These are phyloP conservation scores for Philotrypesis tridentata DNA, from an alignment of 1,140 invertebrate species.

Conservation along the genomic window DNA sequence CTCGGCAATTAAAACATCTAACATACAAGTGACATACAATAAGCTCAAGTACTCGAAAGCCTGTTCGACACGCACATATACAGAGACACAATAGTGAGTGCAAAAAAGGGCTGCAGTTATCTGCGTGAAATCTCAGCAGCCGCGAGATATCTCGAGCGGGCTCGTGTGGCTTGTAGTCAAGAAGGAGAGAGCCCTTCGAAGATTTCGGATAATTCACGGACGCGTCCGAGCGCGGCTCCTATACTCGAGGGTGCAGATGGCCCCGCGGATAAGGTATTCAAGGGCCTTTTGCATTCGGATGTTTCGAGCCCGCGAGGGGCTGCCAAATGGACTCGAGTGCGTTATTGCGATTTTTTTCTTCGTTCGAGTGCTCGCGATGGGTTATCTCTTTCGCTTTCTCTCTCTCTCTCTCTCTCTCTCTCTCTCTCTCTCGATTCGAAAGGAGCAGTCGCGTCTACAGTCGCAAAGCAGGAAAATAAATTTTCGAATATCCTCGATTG, in stretches of 20 bases:
- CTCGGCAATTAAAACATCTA: too few species aligned
- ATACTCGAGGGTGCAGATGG: conserved; percentile 69
- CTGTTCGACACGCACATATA: neutral
- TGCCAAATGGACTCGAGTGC: conserved; percentile 34
- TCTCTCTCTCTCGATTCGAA: too few species aligned
- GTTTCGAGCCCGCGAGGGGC: neutral
- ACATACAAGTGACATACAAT: too few species aligned
- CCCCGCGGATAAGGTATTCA: conserved; percentile 69
- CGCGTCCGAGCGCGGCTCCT: conserved; percentile 67
- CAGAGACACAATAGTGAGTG: too few species aligned
- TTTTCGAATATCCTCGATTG: too few species aligned
- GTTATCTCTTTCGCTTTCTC: too few species aligned
- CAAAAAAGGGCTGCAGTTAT: neutral
- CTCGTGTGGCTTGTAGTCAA: neutral
- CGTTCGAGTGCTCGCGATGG: neutral
- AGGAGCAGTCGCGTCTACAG: neutral
- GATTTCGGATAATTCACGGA: conserved; percentile 71
- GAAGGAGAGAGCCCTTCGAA: conserved; percentile 52
- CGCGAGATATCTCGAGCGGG: conserved; percentile 15
- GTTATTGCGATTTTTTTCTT: neutral
- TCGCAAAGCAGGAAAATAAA: neutral
- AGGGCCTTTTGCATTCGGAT: conserved; percentile 62
- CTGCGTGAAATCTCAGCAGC: conserved; percentile 40
- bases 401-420: too few species aligned
- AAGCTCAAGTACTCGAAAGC: neutral